Base-by-base conservation (phyloP, 2,113 vertebrate genomes). In the Galemys pyrenaicus region DNA sequence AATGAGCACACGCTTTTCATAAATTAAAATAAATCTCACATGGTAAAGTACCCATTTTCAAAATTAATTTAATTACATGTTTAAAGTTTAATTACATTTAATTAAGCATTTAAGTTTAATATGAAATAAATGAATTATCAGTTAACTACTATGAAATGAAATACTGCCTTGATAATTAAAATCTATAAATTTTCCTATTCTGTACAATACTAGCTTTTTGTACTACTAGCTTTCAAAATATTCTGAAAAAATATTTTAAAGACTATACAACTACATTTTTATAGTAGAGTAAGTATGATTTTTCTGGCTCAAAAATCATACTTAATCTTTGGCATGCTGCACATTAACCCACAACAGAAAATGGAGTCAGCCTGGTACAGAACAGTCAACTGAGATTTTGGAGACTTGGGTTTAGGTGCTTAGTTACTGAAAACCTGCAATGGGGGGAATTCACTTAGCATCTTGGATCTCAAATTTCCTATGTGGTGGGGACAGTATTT, bases 41-140 rank as follows among this genome's bases (percentile, higher is more conserved):
- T 93, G 96, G 96, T 92, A 96, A 96, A 97, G 96, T 87, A 91
- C 80, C 37, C 94, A 92, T 96, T 94, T 96, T 97, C 92, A 96
- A 97, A 97, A 97, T 97, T 96, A 97, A 97, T 97, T 97, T 97
- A 97, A 97, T 97, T 97, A 97, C 88, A 97, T 96, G 95, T 94
- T 97, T 97, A 97, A 97, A 96, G 73, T 95, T 97, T 97, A 97
- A 97, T 97, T 97, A 97, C 26, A 97, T 96, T 97, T 97, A 97
- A 97, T 96, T 97, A 97, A 97, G 94, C 96, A 97, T 95, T 97
- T 97, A 97, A 92, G 96, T 97, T 97, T 96, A 96, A 97, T 97
- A 97, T 90, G 95, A 97, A 96, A 97, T 97, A 97, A 97, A 94
- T 94, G 95, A 96, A 97, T 96, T 95, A 97, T 95, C 87, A 96